phyloP scores from a whole-genome alignment of 2,113 vertebrate species.

The Motacilla tschutschensis region DNA sequence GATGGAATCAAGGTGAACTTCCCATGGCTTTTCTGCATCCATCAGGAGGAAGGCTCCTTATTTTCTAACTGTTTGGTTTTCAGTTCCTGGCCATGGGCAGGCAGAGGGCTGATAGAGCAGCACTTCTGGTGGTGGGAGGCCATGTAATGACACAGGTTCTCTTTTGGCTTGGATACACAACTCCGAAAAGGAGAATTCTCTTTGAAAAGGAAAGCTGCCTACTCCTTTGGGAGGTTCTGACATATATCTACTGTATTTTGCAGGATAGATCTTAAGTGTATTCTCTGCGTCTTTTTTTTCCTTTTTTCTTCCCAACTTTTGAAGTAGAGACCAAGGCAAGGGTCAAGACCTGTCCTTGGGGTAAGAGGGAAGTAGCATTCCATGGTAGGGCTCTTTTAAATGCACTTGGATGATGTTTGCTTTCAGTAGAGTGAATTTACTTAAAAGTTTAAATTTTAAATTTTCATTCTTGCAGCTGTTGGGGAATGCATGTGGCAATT shows the following conservation, averaged over 20 bases:
- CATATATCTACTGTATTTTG: accelerated
- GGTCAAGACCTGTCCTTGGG: background rate
- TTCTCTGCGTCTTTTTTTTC: accelerated
- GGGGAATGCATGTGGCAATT: background rate
- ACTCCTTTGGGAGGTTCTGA: background rate
- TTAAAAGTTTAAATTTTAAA: background rate
- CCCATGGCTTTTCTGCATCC: background rate
- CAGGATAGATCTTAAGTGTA: too few relatives aligned
- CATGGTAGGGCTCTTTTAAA: background rate
- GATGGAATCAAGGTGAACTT: background rate
- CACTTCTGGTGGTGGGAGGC: background rate
- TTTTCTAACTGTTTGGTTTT: background rate
- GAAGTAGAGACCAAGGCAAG: background rate
- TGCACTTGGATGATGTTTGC: accelerated
- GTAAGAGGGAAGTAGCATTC: background rate
- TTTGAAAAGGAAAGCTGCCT: background rate
- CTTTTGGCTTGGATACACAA: background rate
- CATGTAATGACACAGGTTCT: accelerated
- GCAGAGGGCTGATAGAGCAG: background rate
- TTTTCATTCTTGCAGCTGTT: background rate
- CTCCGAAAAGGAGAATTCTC: background rate
- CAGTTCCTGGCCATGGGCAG: background rate
- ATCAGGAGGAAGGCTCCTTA: accelerated
- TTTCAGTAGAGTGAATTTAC: background rate
- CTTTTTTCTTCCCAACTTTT: background rate